phyloP scores from a whole-genome alignment of 1,140 invertebrate genomes.

The Drosophila lini region DNA sequence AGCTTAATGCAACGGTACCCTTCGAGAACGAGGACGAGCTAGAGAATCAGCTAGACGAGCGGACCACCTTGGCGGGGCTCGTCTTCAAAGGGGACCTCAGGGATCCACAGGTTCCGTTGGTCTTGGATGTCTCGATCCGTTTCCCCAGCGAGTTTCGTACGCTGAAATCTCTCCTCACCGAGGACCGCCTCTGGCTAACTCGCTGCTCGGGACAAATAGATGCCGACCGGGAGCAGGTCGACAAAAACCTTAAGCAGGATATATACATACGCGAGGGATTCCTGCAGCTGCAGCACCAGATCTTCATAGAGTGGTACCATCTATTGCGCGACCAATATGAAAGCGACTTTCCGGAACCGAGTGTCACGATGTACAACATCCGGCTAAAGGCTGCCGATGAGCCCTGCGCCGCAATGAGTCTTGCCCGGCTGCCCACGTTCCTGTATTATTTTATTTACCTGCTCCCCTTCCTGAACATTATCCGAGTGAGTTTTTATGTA shows the following conservation, averaged over 20 bases:
- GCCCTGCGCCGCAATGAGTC: constrained; percentile 37
- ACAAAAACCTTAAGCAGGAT: constrained; percentile 52
- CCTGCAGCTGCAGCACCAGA: constrained; percentile 64
- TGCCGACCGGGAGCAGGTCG: constrained; percentile 38
- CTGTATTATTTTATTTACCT: constrained; percentile 66
- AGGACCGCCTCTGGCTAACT: constrained; percentile 68
- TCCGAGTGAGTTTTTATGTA: constrained; percentile 45
- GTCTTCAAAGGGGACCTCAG: constrained; percentile 17
- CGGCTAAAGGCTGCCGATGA: constrained; percentile 22
- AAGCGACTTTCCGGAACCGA: constrained; percentile 20
- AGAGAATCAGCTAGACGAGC: constrained; percentile 64
- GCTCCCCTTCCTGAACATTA: constrained; percentile 63
- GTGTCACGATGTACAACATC: constrained; percentile 47
- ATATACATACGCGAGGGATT: constrained; percentile 71
- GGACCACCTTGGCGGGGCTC: constrained; percentile 57
- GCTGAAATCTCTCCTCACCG: constrained; percentile 48
- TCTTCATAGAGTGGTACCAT: constrained; percentile 58
- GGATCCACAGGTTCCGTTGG: constrained; percentile 3
- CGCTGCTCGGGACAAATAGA: constrained; percentile 63
- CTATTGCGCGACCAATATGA: background rate
- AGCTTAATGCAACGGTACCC: constrained; percentile 36
- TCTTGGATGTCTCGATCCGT: constrained; percentile 53
- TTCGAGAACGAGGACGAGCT: constrained; percentile 5
- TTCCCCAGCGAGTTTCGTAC: constrained; percentile 73
- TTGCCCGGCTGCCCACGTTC: constrained; percentile 50